Percentiles rank a stretch among this genome's conserved stretches.
Conservation (phyloP, 2,113 vertebrate genomes). For the Pachyramphus minor region DNA sequence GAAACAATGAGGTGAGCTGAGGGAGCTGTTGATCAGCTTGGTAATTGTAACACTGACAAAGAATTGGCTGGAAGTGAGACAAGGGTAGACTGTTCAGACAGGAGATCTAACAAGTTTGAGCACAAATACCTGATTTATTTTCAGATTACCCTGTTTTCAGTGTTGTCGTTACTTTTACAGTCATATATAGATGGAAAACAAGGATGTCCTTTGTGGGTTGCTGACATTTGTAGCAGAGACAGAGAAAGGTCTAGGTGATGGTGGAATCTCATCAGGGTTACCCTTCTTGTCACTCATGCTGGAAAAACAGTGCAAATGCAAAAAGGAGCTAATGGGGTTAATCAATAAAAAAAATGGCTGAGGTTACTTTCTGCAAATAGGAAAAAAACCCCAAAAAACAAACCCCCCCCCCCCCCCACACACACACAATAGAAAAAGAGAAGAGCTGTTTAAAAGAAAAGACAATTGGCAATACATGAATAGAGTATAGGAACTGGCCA, state of each 20-base stretch:
- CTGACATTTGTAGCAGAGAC: background rate
- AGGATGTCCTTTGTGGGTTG: background rate
- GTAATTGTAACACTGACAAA: background rate
- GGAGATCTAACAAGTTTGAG: background rate
- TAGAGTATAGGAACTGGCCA: background rate
- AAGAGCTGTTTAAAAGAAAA: background rate
- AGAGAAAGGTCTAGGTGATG: background rate
- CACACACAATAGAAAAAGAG: background rate
- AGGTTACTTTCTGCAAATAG: background rate
- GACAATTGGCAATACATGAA: background rate
- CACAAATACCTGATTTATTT: background rate
- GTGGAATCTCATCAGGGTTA: background rate
- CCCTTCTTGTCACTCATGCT: background rate
- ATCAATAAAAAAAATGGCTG: background rate
- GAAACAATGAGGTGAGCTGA: background rate
- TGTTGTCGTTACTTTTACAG: background rate
- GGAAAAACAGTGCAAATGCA: background rate
- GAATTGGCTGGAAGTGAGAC: background rate
- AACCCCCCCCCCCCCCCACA: too few species aligned
- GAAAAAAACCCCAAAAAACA: background rate
- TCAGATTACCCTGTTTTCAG: background rate
- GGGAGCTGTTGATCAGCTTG: background rate
- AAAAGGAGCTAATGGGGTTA: background rate
- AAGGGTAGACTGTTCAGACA: background rate
- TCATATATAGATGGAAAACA: background rate